These are phyloP conservation scores for Eupithecia pulchellata DNA, from an alignment of 2,888 invertebrate species.

Conservation along the genomic window DNA sequence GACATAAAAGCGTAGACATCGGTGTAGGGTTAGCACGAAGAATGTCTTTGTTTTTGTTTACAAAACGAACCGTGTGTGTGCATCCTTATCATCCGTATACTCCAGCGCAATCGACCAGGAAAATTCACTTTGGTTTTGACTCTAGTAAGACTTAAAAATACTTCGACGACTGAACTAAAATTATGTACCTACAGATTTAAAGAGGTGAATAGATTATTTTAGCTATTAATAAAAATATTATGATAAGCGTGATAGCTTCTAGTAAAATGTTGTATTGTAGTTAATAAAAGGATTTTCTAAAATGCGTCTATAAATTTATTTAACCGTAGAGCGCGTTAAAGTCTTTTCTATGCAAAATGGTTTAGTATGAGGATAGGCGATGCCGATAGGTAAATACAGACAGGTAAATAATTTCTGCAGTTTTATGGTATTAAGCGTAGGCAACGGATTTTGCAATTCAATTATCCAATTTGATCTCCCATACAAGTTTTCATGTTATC, in stretches of 20 bases:
- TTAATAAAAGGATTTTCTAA: neutral
- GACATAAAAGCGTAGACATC: constrained; percentile 77
- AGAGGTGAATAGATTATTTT: neutral
- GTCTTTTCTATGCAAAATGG: constrained; percentile 3
- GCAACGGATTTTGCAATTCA: constrained; percentile 52
- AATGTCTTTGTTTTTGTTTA: constrained; percentile 75
- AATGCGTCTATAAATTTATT: neutral
- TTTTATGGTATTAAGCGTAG: constrained; percentile 7
- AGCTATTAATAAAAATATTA: neutral
- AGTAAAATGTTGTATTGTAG: neutral
- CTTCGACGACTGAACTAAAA: constrained; percentile 1
- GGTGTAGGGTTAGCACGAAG: constrained; percentile 73
- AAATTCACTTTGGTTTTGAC: constrained; percentile 66
- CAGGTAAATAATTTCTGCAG: constrained; percentile 6
- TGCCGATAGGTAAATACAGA: neutral
- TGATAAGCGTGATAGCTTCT: neutral
- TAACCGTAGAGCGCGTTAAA: neutral
- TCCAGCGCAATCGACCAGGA: constrained; percentile 74
- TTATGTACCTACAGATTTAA: neutral
- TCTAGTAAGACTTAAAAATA: constrained; percentile 48
- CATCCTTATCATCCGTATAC: constrained; percentile 81
- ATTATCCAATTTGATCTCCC: constrained; percentile 49
- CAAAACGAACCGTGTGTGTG: constrained; percentile 70
- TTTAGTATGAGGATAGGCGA: neutral
- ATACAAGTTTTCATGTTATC: constrained; percentile 48